Evolutionary conservation across 2,888 invertebrate genomes (phyloP), one percentile per base, ranked within the genome.

Genomic region (Lepidochrysops patricia): DNA sequence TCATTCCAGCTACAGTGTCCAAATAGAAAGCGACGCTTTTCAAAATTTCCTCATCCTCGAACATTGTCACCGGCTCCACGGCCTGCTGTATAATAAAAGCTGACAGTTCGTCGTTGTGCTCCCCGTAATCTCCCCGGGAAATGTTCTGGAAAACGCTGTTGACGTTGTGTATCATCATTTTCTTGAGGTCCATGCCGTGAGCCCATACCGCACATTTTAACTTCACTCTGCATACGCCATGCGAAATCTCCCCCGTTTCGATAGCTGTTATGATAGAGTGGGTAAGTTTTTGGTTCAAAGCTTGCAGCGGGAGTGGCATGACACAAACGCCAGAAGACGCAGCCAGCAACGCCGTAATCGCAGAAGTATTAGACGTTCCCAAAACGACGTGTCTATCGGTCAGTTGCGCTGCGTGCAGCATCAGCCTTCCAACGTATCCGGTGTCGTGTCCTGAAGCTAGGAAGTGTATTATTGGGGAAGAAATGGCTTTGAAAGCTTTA

Each of bases 151-250:
- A 89, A 2, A 89, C 73, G 60, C 72, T 82, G 3, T 81, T 80
- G 2, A 86, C 72, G 49, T 89, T 84, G 57, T 71, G 71, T 1
- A 86, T 61, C 7, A 68, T 66, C 26, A 77, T 75, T 68, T 83
- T 88, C 65, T 85, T 87, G 6, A 82, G 80, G 64, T 87, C 79
- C 70, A 74, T 80, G 5, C 82, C 83, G 65, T 84, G 84, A 0
- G 84, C 83, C 89, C 89, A 89, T 43, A 89, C 73, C 1, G 86
- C 83, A 58, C 79, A 69, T 60, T 72, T 73, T 2, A 89, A 63
- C 67, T 77, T 77, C 1, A 71, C 67, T 62, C 70, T 75, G 26
- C 67, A 64, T 1, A 66, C 69, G 2, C 77, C 78, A 9, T 73
- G 72, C 12, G 64, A 64, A 13, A 87, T 70, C 67, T 79, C 75